phyloP scores from a whole-genome alignment of 2,797 vertebrate genomes.

The Sorex maritimensis region DNA sequence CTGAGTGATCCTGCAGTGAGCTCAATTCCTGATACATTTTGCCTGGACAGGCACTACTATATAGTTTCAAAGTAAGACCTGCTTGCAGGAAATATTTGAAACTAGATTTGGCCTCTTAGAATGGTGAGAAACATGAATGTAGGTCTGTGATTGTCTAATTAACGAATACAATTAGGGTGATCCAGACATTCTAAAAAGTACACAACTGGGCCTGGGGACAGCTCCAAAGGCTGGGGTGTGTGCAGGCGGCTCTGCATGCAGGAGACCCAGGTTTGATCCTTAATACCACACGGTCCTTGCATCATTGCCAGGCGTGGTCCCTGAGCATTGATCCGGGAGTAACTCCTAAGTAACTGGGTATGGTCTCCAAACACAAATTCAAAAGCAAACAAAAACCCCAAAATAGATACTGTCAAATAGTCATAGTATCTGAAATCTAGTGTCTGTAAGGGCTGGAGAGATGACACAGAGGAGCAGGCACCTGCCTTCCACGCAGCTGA shows the following conservation, averaged over 20 bases:
- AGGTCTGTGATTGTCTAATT: background rate
- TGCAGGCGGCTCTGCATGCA: no score
- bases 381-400: no score
- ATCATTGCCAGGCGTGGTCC: no score
- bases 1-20: constrained; percentile 64
- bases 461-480: background rate
- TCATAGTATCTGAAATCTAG: background rate
- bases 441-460: background rate
- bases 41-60: constrained; percentile 57
- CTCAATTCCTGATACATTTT: constrained; percentile 80
- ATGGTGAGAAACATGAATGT: constrained; percentile 40
- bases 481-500: no score
- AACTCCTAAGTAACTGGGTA: no score
- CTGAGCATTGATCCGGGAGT: no score
- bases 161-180: constrained; percentile 23
- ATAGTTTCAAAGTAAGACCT: constrained; percentile 71
- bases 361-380: no score
- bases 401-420: background rate
- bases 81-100: constrained; percentile 57
- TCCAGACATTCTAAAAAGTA: constrained; percentile 39
- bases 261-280: no score
- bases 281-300: no score
- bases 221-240: no score
- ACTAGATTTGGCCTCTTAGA: background rate
- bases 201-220: background rate